Evolutionary conservation across 2,797 vertebrate genomes (phyloP).

Genomic region (Mormyrus proboscirostris): DNA sequence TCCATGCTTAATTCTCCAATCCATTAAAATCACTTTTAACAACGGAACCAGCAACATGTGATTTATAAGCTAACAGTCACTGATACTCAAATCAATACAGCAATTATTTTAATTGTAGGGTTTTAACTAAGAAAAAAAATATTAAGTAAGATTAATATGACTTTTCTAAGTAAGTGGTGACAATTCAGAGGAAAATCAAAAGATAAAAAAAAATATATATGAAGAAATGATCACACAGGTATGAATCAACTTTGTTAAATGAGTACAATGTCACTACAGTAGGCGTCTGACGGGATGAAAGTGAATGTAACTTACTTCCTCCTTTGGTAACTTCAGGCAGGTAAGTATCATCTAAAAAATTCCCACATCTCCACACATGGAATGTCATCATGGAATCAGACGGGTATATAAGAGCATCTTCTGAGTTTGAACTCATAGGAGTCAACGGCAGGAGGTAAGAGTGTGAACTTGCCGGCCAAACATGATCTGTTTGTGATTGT

Average conservation of each 20-base stretch:
- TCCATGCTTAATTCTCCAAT: not conserved
- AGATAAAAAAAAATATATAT: not conserved
- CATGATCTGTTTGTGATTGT: not conserved
- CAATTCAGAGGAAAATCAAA: not conserved
- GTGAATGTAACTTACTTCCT: slow-evolving; percentile 16
- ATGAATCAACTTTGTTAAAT: not conserved
- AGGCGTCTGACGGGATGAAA: not conserved
- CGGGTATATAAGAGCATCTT: not conserved
- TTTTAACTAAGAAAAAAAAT: not conserved
- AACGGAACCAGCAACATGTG: not conserved
- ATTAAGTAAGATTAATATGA: not conserved
- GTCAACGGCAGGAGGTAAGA: not conserved
- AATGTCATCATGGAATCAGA: not conserved
- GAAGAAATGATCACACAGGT: not conserved
- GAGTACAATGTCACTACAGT: not conserved
- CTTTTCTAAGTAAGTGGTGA: not conserved
- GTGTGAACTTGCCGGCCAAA: not conserved
- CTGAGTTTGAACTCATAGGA: not conserved
- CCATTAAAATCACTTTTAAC: not conserved
- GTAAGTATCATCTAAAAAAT: slow-evolving; percentile 1
- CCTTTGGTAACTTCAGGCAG: slow-evolving; percentile 12
- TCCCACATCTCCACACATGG: not conserved
- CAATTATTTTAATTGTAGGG: not conserved
- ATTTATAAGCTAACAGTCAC: not conserved
- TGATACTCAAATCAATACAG: not conserved